Conservation (phyloP, 2,113 vertebrate genomes). For the Microtus oregoni region DNA sequence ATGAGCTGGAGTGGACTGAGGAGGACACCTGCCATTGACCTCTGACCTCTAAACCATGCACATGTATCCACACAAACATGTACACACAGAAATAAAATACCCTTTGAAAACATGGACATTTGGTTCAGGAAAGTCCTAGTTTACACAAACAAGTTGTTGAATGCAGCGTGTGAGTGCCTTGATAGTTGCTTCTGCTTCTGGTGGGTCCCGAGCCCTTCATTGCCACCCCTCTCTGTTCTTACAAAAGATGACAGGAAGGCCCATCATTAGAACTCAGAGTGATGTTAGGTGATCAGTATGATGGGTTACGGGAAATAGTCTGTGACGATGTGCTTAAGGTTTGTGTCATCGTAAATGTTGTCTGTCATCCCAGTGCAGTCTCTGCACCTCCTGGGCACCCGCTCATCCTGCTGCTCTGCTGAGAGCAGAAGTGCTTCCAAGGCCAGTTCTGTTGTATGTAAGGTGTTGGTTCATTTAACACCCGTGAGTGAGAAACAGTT, state of each 20-base stretch:
- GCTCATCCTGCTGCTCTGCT: neutral
- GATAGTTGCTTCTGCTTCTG: neutral
- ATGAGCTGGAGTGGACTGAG: neutral
- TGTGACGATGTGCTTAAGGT: neutral
- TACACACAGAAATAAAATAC: neutral
- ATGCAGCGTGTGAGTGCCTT: neutral
- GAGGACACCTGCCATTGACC: neutral
- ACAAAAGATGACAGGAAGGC: neutral
- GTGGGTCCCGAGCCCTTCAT: neutral
- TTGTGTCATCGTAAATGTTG: neutral
- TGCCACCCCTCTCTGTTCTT: neutral
- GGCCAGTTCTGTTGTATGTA: neutral
- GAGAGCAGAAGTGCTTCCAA: neutral
- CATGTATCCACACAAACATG: neutral
- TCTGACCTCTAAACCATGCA: neutral
- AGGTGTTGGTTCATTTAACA: slow-evolving; percentile 1
- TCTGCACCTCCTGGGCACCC: neutral
- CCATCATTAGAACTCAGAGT: neutral
- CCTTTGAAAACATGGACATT: neutral
- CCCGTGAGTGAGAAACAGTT: neutral
- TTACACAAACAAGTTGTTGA: neutral
- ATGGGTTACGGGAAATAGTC: neutral
- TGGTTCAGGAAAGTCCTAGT: neutral
- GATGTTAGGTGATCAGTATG: neutral
- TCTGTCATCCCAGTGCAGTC: neutral